Conservation (phyloP, 2,113 vertebrate species). For the Seriola dumerili region DNA sequence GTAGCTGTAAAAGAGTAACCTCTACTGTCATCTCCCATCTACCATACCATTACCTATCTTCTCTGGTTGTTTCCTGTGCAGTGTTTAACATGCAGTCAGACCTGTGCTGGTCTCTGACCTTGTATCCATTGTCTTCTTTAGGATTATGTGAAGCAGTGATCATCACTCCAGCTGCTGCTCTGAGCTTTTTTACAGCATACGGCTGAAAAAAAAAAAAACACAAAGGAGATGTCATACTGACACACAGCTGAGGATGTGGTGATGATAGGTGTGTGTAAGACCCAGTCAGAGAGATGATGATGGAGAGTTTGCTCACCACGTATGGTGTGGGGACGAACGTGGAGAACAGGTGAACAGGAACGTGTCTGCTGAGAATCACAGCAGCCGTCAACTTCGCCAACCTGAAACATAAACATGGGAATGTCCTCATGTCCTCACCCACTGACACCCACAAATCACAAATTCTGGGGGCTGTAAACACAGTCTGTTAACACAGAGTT, state of each 20-base stretch:
- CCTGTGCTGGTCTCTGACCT: slow-evolving; percentile 80
- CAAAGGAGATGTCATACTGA: background rate
- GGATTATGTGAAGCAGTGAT: slow-evolving; percentile 96
- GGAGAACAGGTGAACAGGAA: slow-evolving; percentile 93
- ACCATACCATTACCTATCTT: no score
- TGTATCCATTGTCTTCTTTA: slow-evolving; percentile 98
- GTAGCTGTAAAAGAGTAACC: no score
- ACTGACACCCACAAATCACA: background rate
- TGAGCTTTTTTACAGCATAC: slow-evolving; percentile 90
- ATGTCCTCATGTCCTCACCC: background rate
- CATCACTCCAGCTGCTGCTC: slow-evolving; percentile 94
- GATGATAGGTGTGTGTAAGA: background rate
- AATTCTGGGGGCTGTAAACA: no score
- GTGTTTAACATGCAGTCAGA: no score
- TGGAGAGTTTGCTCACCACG: slow-evolving; percentile 87
- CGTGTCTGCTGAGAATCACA: slow-evolving; percentile 89
- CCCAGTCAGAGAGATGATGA: background rate
- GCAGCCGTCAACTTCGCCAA: slow-evolving; percentile 92
- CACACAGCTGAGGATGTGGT: background rate
- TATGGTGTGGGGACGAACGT: slow-evolving; percentile 94
- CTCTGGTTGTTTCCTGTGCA: no score
- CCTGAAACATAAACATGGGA: slow-evolving; percentile 70
- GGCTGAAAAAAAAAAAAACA: slow-evolving; percentile 83
- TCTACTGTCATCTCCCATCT: no score
- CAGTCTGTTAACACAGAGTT: no score